Evolutionary conservation across 2,888 invertebrate genomes (phyloP), one percentile per base, ranked within the genome.

Genomic region (Tillus elongatus): DNA sequence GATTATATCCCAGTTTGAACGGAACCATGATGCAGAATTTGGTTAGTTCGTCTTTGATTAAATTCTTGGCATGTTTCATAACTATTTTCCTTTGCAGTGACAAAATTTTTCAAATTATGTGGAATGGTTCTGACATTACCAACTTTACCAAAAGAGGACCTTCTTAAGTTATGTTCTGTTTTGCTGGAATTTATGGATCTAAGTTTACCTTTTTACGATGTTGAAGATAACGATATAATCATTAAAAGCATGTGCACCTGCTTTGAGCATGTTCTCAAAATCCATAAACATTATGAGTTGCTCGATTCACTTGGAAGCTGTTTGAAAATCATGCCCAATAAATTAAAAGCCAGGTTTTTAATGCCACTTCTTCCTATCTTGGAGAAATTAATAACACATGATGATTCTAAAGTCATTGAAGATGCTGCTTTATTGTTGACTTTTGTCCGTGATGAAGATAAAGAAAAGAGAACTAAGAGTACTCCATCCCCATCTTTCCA

Each of bases 161-260:
- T 51, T 12, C 40, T 44, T 8, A 51, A 43, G 37, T 13, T 49
- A 13, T 30, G 35, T 3, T 32, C 43, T 2, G 29, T 50, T 2
- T 34, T 50, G 11, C 34, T 41, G 16, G 41, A 42, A 6, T 48
- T 47, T 31, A 46, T 49, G 27, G 43, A 51, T 27, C 37, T 26
- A 28, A 40, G 26, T 41, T 40, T 13, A 27, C 19, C 12, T 35
- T 44, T 46, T 42, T 51, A 47, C 35, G 41, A 39, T 27, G 4
- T 24, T 1, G 44, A 43, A 15, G 34, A 37, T 10, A 44, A 43
- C 33, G 42, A 44, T 2, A 43, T 43, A 29, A 40, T 47, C 2
- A 40, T 53, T 3, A 42, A 42, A 27, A 43, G 40, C 13, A 30
- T 56, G 4, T 51, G 53, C 35, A 30, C 11, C 15, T 54, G 53